Evolutionary conservation across 2,888 invertebrate species (phyloP), one percentile per base, ranked within the genome.

Genomic region (Vanessa cardui): DNA sequence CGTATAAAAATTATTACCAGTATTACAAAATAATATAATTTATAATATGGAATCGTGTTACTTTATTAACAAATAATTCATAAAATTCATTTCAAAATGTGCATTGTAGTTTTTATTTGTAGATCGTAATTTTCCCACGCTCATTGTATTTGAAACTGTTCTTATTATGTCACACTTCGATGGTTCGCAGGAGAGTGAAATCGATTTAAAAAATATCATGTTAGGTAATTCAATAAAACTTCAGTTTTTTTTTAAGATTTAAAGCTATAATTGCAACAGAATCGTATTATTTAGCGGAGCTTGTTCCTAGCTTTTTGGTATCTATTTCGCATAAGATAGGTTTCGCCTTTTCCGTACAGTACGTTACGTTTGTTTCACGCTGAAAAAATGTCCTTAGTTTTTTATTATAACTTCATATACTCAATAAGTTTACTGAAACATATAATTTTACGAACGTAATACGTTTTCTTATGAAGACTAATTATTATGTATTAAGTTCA

Each of bases 101-200:
- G 16, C 54, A 54, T n/a, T 15, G 26, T 62, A 18, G 26, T 60
- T 64, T 63, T 49, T 60, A 20, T 47, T 44, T 49, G 54, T 46
- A 21, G 52, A 58, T 31, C 49, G 64, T 63, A 39, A 62, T 61
- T 66, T 73, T 74, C 74, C 74, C 74, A 74, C 74, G 73, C 63
- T 52, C 63, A 60, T 67, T 70, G 69, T 69, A 62, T 67, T 64
- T 62, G 58, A 52, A 65, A 67, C 49, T 58, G 59, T 64, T 62
- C 60, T 70, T 58, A 68, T 74, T 72, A 74, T 73, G 67, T 69
- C 67, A 71, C 64, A 71, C 68, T 71, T 56, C 62, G 66, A 70
- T 62, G 66, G 65, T 54, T 72, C 66, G 65, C 68, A 62, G 64
- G 67, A 72, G 66, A 73, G 71, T 72, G 71, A 73, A 73, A 73